Conservation (phyloP, 2,113 vertebrate species). For the Suncus etruscus region DNA sequence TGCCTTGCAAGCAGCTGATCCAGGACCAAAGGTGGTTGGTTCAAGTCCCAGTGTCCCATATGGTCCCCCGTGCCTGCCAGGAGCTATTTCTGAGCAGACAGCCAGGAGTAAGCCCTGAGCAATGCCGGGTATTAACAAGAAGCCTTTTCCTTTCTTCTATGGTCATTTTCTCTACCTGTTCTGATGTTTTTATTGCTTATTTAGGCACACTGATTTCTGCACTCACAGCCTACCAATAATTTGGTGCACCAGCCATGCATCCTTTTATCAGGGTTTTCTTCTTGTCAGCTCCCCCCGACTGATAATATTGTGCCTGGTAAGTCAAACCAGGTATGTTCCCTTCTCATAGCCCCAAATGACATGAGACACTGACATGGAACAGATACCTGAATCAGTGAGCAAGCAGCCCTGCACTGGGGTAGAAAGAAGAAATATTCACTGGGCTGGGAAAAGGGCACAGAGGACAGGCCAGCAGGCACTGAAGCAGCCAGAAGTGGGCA, state of each 20-base stretch:
- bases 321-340: background rate
- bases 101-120: too few relatives aligned
- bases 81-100: too few relatives aligned
- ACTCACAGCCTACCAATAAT: background rate
- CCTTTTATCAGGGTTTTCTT: slow-evolving; percentile 8
- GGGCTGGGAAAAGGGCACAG: background rate
- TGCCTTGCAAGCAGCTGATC: too few relatives aligned
- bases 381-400: background rate
- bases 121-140: background rate
- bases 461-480: background rate
- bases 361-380: background rate
- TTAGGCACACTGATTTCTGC: background rate
- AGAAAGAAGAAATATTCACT: background rate
- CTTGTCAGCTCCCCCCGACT: background rate
- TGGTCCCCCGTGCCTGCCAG: too few relatives aligned
- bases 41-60: too few relatives aligned
- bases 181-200: background rate
- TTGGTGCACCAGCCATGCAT: background rate
- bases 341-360: background rate
- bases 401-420: background rate
- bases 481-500: too few relatives aligned
- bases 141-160: background rate
- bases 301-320: background rate
- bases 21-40: too few relatives aligned
- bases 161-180: background rate